Evolutionary conservation across 2,113 vertebrate species (phyloP).

Genomic region (Pygoscelis antarcticus): DNA sequence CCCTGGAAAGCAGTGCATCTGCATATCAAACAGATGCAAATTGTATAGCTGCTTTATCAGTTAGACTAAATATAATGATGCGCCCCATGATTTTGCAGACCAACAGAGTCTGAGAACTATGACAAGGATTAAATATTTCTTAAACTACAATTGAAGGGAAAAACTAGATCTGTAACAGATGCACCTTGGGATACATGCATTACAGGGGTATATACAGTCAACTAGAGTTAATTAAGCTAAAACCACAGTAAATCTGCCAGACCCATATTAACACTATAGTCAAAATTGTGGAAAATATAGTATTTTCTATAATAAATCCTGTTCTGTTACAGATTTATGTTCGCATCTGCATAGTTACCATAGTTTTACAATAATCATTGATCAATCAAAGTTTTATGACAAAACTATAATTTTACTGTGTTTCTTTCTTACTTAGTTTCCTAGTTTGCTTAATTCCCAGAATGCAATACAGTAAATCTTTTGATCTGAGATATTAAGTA

Average conservation of each 20-base stretch:
- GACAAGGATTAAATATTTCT: constrained; percentile 46
- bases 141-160: constrained; percentile 36
- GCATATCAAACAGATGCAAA: background rate
- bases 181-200: constrained; percentile 52
- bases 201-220: constrained; percentile 61
- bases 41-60: background rate
- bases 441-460: constrained; percentile 77
- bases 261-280: constrained; percentile 68
- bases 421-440: constrained; percentile 71
- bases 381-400: constrained; percentile 77
- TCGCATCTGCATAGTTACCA: constrained; percentile 62
- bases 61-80: background rate
- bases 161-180: background rate
- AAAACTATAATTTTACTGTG: constrained; percentile 74
- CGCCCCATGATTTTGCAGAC: background rate
- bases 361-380: constrained; percentile 79
- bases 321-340: constrained; percentile 73
- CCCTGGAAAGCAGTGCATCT: background rate
- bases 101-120: background rate
- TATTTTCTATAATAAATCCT: constrained; percentile 75
- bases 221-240: constrained; percentile 77
- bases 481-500: constrained; percentile 67
- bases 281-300: constrained; percentile 74
- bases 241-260: constrained; percentile 72
- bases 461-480: constrained; percentile 75